phyloP scores from a whole-genome alignment of 2,888 invertebrate genomes.

The Villa cingulata region DNA sequence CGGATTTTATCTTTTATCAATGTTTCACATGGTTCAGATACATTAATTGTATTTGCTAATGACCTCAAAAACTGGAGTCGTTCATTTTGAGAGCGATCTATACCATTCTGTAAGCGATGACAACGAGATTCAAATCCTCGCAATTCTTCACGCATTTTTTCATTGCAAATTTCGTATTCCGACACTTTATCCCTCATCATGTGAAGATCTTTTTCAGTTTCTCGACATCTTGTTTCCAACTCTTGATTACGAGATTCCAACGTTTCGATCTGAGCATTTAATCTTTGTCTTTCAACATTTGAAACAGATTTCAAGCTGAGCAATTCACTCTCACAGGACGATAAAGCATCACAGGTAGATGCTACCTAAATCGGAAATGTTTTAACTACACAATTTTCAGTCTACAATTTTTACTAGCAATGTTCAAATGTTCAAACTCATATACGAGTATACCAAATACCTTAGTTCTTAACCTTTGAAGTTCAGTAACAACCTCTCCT shows the following conservation, averaged over 20 bases:
- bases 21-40: slow-evolving; percentile 64
- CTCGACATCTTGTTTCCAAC: slow-evolving; percentile 57
- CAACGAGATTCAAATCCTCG: slow-evolving; percentile 36
- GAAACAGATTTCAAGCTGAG: slow-evolving; percentile 30
- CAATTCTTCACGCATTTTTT: slow-evolving; percentile 35
- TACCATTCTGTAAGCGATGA: slow-evolving; percentile 31
- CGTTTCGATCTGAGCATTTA: slow-evolving; percentile 49
- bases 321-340: slow-evolving; percentile 32
- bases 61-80: slow-evolving; percentile 32
- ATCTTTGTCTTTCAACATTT: slow-evolving; percentile 52
- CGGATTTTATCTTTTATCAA: slow-evolving; percentile 66
- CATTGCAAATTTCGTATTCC: slow-evolving; percentile 59
- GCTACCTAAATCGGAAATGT: background rate
- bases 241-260: slow-evolving; percentile 47
- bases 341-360: slow-evolving; percentile 36
- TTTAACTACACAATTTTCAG: background rate
- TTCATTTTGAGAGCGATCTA: slow-evolving; percentile 34
- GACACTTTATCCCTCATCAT: slow-evolving; percentile 57
- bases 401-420: no score
- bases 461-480: slow-evolving; percentile 49
- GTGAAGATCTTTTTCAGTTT: slow-evolving; percentile 60
- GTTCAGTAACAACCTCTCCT: slow-evolving; percentile 62
- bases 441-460: no score
- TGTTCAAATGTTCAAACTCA: no score
- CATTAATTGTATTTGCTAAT: slow-evolving; percentile 38